Conservation (phyloP, 2,888 invertebrate species). For the Phalera bucephala region DNA sequence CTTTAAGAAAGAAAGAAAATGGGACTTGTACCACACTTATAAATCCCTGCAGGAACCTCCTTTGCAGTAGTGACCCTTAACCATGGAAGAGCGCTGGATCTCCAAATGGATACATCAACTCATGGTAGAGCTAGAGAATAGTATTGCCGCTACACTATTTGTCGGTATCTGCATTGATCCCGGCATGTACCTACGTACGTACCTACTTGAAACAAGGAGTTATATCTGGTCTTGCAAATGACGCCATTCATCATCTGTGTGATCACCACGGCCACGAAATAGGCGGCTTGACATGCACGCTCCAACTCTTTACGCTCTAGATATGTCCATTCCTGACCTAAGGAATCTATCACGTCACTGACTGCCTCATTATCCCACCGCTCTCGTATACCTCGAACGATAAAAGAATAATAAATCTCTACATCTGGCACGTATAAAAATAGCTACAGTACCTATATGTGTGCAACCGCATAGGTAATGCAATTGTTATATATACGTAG, state of each 20-base stretch:
- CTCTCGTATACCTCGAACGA: conserved; percentile 81
- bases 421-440: conserved; percentile 1
- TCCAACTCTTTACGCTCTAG: conserved; percentile 85
- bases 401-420: background rate
- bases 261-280: conserved; percentile 88
- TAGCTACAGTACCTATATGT: background rate
- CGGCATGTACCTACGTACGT: too few relatives aligned
- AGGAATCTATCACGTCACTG: conserved; percentile 87
- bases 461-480: too few relatives aligned
- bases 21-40: too few relatives aligned
- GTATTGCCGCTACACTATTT: too few relatives aligned
- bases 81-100: too few relatives aligned
- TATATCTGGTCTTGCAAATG: conserved; percentile 88
- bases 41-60: too few relatives aligned
- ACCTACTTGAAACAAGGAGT: conserved; percentile 88
- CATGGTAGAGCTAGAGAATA: too few relatives aligned
- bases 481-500: too few relatives aligned
- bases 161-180: too few relatives aligned
- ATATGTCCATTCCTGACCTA: conserved; percentile 90
- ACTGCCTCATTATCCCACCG: conserved; percentile 88
- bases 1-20: too few relatives aligned
- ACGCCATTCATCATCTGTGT: conserved; percentile 89
- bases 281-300: conserved; percentile 87
- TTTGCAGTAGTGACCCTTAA: too few relatives aligned
- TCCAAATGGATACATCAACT: too few relatives aligned